Percentiles rank a stretch among this genome's conserved stretches.
Conservation (phyloP, 2,113 vertebrate species). For the Capreolus pygargus region DNA sequence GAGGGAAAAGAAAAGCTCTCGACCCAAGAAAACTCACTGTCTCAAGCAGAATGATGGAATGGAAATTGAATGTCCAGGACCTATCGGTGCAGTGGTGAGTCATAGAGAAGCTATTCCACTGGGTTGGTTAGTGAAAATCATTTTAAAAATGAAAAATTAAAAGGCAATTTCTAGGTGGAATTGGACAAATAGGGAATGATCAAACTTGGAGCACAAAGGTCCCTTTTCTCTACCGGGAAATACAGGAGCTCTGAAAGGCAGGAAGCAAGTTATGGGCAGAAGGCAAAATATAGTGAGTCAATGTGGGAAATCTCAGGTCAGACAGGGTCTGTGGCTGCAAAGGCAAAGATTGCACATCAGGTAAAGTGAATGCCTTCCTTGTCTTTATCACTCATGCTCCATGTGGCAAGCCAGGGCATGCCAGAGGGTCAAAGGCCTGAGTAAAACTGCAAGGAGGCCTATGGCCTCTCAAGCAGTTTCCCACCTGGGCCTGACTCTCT, state of each 20-base stretch:
- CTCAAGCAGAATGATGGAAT: conserved; percentile 7
- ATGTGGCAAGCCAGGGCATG: background rate
- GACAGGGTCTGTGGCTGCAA: background rate
- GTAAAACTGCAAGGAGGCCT: background rate
- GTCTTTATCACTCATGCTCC: background rate
- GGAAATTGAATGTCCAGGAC: background rate
- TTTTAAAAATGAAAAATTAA: conserved; percentile 28
- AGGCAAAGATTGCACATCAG: background rate
- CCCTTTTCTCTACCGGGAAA: background rate
- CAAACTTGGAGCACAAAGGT: conserved; percentile 4
- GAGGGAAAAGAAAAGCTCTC: background rate
- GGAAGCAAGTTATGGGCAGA: conserved; percentile 14
- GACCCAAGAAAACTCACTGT: background rate
- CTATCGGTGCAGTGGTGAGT: background rate
- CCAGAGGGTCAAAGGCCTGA: background rate
- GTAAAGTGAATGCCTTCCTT: conserved; percentile 16
- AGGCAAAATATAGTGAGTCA: conserved; percentile 31
- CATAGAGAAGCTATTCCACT: conserved; percentile 15
- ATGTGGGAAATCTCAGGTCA: conserved; percentile 8
- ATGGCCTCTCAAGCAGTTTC: background rate
- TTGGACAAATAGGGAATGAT: background rate
- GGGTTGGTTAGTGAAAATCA: background rate
- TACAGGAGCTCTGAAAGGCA: background rate
- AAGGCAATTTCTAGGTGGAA: background rate
- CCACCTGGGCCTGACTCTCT: background rate